Evolutionary conservation across 1,140 invertebrate genomes (phyloP), one percentile per base, ranked within the genome.

Genomic region (Bilobella aurantiaca): DNA sequence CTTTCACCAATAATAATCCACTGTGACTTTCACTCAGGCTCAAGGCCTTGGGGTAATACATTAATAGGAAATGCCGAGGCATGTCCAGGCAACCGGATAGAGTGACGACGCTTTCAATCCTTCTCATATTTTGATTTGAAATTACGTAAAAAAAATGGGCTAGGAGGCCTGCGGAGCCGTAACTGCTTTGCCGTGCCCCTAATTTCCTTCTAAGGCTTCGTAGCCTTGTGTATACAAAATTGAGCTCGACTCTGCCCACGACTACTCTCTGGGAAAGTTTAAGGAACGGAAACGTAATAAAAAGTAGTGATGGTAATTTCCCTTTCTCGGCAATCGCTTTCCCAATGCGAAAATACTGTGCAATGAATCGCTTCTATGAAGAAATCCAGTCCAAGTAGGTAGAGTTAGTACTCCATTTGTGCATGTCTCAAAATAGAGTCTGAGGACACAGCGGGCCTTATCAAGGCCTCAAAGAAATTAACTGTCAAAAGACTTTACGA

Each of bases 401-500:
- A n/a, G n/a, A n/a, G n/a, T n/a, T n/a, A n/a, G n/a, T n/a, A n/a
- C n/a, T n/a, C n/a, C n/a, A n/a, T n/a, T n/a, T n/a, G n/a, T n/a
- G n/a, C n/a, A n/a, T n/a, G n/a, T n/a, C n/a, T n/a, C n/a, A n/a
- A n/a, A n/a, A n/a, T n/a, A n/a, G 37, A 42, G n/a, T 42, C 8
- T 42, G 37, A n/a, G 8, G 37, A 42, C 8, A 42, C 37, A 42
- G 8, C 37, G 37, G 25, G 49, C 25, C 49, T 53, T 53, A 53
- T 53, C 49, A 53, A 53, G 23, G 14, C 14, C 49, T 53, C 14
- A 23, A 23, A 53, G 49, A 23, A 53, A 53, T 53, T 53, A 53
- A 53, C 49, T 53, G 49, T 53, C 49, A 53, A 53, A 53, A 53
- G 12, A 23, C 49, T 53, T 53, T 53, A 53, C 21, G 49, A 53